phyloP scores from a whole-genome alignment of 2,888 invertebrate genomes.

The Ectropis crepuscularia region DNA sequence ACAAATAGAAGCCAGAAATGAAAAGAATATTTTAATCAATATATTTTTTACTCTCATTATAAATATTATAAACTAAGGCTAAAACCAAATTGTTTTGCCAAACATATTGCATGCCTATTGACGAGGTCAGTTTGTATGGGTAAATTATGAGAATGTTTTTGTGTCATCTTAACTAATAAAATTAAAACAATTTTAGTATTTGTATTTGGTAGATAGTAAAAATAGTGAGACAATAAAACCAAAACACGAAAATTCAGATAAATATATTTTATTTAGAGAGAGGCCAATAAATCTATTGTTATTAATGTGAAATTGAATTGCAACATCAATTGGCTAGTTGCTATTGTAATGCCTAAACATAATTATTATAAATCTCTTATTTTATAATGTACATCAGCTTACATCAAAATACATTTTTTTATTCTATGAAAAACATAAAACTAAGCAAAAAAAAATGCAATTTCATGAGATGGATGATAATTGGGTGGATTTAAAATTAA shows the following conservation, averaged over 20 bases:
- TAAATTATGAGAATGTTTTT: too few species aligned
- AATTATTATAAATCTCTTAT: conserved; percentile 59
- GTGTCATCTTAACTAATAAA: too few species aligned
- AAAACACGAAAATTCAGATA: conserved; percentile 55
- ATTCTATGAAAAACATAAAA: conserved; percentile 57
- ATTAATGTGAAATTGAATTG: conserved; percentile 61
- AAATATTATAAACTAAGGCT: conserved; percentile 8
- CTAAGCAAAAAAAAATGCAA: conserved; percentile 72
- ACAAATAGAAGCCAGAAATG: too few species aligned
- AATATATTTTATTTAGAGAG: conserved; percentile 81
- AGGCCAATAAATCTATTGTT: conserved; percentile 77
- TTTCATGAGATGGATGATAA: conserved; percentile 68
- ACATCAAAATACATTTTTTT: conserved; percentile 61
- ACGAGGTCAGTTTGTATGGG: too few species aligned
- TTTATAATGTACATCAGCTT: conserved; percentile 56
- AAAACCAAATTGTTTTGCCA: too few species aligned
- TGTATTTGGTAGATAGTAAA: too few species aligned
- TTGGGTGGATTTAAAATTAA: conserved; percentile 56
- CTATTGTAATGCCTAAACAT: conserved; percentile 58
- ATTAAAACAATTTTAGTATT: conserved; percentile 3
- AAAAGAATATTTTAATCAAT: too few species aligned
- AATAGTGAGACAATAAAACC: conserved; percentile 21
- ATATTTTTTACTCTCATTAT: too few species aligned
- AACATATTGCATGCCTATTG: too few species aligned
- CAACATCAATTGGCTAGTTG: conserved; percentile 65